These are phyloP conservation scores for Rhynchonema sp. DNA, from an alignment of 2,888 invertebrate species.

Conservation along the genomic window DNA sequence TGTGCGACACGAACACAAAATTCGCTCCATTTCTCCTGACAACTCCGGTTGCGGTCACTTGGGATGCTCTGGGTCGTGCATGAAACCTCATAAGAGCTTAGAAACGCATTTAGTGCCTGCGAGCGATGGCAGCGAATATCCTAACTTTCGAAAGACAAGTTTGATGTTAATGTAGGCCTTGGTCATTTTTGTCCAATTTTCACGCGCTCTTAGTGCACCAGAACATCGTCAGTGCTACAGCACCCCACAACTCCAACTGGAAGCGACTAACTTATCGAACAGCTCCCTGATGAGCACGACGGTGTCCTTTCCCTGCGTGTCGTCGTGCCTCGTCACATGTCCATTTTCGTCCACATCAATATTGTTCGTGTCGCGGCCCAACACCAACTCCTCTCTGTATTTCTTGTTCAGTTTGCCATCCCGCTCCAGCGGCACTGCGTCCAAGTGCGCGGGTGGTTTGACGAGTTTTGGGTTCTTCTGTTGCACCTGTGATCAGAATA, in stretches of 20 bases:
- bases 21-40: too few relatives aligned
- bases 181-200: too few relatives aligned
- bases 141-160: too few relatives aligned
- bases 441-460: conserved; percentile 30
- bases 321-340: background rate
- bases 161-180: too few relatives aligned
- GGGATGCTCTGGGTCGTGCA: too few relatives aligned
- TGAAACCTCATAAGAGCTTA: too few relatives aligned
- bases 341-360: conserved; percentile 17
- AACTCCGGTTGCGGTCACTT: background rate
- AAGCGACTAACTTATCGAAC: conserved; percentile 25
- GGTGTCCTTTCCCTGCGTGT: conserved; percentile 5
- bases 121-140: too few relatives aligned
- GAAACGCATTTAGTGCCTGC: too few relatives aligned
- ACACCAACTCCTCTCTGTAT: conserved; percentile 31
- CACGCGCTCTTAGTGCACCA: too few relatives aligned
- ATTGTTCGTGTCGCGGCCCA: conserved; percentile 22
- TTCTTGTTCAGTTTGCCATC: conserved; percentile 33
- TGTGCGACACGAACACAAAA: too few relatives aligned
- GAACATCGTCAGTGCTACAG: too few relatives aligned
- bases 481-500: background rate
- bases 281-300: conserved; percentile 25
- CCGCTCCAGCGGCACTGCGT: conserved; percentile 31
- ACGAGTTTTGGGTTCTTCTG: conserved; percentile 16
- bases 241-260: too few relatives aligned